Conservation (phyloP, 2,888 invertebrate species). For the Halictus ligatus region DNA sequence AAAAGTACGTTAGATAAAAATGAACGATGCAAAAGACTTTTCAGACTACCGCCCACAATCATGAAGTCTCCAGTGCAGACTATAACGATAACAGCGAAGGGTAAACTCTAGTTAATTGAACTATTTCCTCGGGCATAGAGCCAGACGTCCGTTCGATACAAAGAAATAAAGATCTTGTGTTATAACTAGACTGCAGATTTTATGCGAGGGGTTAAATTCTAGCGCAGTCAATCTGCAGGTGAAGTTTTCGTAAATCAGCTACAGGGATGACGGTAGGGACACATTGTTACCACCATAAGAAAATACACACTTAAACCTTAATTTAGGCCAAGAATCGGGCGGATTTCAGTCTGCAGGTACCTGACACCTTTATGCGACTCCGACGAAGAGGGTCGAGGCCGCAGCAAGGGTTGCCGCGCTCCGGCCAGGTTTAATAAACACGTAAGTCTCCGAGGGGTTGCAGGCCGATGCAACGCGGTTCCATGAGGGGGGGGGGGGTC, state of each 20-base stretch:
- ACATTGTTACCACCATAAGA: not conserved
- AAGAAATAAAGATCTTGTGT: not conserved
- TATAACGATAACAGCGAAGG: too few relatives aligned
- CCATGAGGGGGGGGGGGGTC: slow-evolving; percentile 24
- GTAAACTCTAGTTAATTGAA: too few relatives aligned
- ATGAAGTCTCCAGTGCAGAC: too few relatives aligned
- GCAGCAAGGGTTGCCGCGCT: slow-evolving; percentile 31
- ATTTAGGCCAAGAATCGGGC: slow-evolving; percentile 39
- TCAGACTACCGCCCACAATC: too few relatives aligned
- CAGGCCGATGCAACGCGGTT: slow-evolving; percentile 33
- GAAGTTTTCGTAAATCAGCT: not conserved
- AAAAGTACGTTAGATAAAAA: too few relatives aligned
- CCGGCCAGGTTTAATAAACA: slow-evolving; percentile 72
- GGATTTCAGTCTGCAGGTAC: slow-evolving; percentile 42
- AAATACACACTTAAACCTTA: slow-evolving; percentile 22
- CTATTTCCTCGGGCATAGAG: too few relatives aligned
- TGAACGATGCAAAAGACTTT: too few relatives aligned
- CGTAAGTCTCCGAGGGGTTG: slow-evolving; percentile 64
- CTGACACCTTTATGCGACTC: slow-evolving; percentile 39
- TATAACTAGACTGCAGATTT: not conserved
- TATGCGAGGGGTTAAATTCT: not conserved
- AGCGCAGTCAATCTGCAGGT: not conserved
- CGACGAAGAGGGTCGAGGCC: slow-evolving; percentile 31
- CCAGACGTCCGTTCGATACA: too few relatives aligned
- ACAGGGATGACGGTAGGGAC: not conserved